A percentile compares a stretch with the other conserved stretches of the same genome.
These are phyloP conservation scores for Choristoneura fumiferana DNA, from an alignment of 1,140 invertebrate species.

Conservation along the genomic window DNA sequence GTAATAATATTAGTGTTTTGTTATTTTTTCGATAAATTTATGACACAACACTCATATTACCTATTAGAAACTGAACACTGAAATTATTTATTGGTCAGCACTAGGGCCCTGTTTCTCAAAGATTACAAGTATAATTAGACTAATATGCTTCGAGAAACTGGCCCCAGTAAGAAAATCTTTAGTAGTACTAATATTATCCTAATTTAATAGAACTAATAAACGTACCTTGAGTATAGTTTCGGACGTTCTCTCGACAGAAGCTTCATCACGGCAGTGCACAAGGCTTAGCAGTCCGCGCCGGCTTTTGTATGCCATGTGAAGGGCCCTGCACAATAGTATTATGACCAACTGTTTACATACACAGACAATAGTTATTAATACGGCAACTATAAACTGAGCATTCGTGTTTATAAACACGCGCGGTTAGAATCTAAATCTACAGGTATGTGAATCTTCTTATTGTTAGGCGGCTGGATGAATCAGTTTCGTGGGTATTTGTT, in stretches of 20 bases:
- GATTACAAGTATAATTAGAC: too few relatives aligned
- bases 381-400: conserved; percentile 59
- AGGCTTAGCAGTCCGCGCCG: conserved; percentile 58
- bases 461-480: conserved; percentile 19
- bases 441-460: conserved; percentile 35
- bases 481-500: neutral
- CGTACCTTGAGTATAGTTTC: conserved; percentile 68
- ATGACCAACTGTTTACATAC: conserved; percentile 47
- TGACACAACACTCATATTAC: too few relatives aligned
- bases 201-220: conserved; percentile 20
- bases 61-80: too few relatives aligned
- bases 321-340: conserved; percentile 56
- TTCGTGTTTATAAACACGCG: conserved; percentile 64
- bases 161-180: too few relatives aligned
- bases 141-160: too few relatives aligned
- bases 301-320: conserved; percentile 74
- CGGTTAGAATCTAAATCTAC: conserved; percentile 56
- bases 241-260: conserved; percentile 50
- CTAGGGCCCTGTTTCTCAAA: too few relatives aligned
- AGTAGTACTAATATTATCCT: too few relatives aligned
- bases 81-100: too few relatives aligned
- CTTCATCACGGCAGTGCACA: conserved; percentile 61
- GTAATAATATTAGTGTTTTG: too few relatives aligned
- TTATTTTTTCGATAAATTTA: too few relatives aligned
- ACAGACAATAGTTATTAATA: conserved; percentile 72